These are phyloP conservation scores for Petrocephalus sullivani DNA, from an alignment of 2,797 vertebrate genomes.

Conservation along the genomic window DNA sequence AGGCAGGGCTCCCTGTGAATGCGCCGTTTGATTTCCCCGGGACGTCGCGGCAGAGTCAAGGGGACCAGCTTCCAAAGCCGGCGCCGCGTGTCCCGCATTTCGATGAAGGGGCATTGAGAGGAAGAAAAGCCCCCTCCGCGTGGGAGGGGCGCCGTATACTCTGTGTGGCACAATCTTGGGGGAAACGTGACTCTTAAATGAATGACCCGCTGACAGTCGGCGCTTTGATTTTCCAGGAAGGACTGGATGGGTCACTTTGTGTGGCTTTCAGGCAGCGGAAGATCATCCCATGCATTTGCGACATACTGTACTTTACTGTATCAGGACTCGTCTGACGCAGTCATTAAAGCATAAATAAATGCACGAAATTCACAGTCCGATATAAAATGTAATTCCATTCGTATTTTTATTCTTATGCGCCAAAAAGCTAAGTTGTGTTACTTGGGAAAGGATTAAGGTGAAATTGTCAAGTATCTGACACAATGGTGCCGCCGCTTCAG, in stretches of 20 bases:
- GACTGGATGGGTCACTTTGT: constrained; percentile 2
- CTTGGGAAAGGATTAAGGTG: not conserved
- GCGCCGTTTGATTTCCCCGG: constrained; percentile 52
- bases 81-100: constrained; percentile 68
- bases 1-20: constrained; percentile 23
- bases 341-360: not conserved
- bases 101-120: constrained; percentile 63
- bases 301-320: not conserved
- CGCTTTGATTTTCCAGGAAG: constrained; percentile 53
- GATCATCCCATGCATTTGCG: not conserved
- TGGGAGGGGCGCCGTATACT: constrained; percentile 64
- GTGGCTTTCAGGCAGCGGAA: not conserved
- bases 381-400: not conserved
- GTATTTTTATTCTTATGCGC: not conserved
- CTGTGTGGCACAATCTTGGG: constrained; percentile 54
- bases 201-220: constrained; percentile 56
- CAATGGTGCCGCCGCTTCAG: not conserved
- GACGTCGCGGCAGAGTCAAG: constrained; percentile 57
- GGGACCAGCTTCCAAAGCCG: constrained; percentile 59
- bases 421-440: not conserved
- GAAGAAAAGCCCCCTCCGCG: constrained; percentile 50
- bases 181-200: constrained; percentile 61
- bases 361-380: not conserved
- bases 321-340: not conserved
- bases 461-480: not conserved